A percentile compares a stretch with the other conserved stretches of the same genome.
Conservation (phyloP, 2,888 invertebrate species). For the Cryptosula pallasiana region DNA sequence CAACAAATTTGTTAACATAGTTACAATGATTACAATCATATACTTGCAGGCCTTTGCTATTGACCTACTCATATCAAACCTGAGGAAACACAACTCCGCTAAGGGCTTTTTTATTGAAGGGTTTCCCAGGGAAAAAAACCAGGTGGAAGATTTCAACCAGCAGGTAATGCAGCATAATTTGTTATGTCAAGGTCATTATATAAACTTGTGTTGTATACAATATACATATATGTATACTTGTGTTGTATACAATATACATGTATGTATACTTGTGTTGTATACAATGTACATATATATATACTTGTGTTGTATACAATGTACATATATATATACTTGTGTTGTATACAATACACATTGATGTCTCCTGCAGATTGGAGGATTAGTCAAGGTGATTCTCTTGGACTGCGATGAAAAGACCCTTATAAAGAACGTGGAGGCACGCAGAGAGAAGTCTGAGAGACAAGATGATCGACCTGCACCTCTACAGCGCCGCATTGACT, state of each 20-base stretch:
- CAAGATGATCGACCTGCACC: slow-evolving; percentile 40
- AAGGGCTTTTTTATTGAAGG: slow-evolving; percentile 39
- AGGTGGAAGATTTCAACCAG: slow-evolving; percentile 41
- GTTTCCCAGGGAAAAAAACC: slow-evolving; percentile 37
- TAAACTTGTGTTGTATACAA: no score
- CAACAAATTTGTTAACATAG: no score
- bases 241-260: no score
- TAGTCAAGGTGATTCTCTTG: slow-evolving; percentile 40
- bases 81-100: slow-evolving; percentile 36
- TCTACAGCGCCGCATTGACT: slow-evolving; percentile 36
- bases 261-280: no score
- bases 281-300: no score
- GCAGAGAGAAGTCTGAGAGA: slow-evolving; percentile 31
- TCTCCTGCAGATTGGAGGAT: slow-evolving; percentile 48
- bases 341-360: no score
- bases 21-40: no score
- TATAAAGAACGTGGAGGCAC: slow-evolving; percentile 34
- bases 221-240: background rate
- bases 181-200: no score
- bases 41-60: background rate
- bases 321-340: background rate
- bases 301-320: background rate
- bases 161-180: slow-evolving; percentile 39
- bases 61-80: slow-evolving; percentile 25
- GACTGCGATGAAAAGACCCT: slow-evolving; percentile 47